These are phyloP conservation scores for Mastigias papua DNA, from an alignment of 30 jellyfish, hydroid and myxozoan genomes.

Conservation along the genomic window DNA sequence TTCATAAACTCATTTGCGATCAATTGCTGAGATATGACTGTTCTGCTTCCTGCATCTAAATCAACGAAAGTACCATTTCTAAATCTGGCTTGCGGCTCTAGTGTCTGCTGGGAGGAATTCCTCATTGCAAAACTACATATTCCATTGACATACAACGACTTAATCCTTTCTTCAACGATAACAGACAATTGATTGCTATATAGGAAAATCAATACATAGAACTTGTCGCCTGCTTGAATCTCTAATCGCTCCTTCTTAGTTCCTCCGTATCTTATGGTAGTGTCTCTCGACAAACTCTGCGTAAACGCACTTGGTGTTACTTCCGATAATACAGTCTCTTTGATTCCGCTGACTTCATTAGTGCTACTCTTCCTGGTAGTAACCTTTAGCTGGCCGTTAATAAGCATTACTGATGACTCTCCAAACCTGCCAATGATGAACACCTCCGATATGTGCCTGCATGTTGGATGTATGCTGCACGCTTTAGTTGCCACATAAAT, in stretches of 20 bases:
- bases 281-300: constrained; percentile 54
- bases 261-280: constrained; percentile 53
- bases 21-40: constrained; percentile 27
- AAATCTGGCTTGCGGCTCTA: constrained; percentile 22
- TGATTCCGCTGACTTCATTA: background rate
- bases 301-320: constrained; percentile 3
- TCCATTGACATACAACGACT: constrained; percentile 7
- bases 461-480: constrained; percentile 44
- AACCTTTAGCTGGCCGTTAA: constrained; percentile 16
- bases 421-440: constrained; percentile 53
- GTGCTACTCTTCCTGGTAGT: constrained; percentile 5
- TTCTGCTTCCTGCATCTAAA: background rate
- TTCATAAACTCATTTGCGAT: constrained; percentile 23
- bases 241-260: constrained; percentile 30
- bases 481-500: constrained; percentile 28
- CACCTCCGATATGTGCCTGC: constrained; percentile 50
- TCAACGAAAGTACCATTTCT: constrained; percentile 37
- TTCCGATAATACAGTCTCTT: background rate
- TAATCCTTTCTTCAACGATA: constrained; percentile 8
- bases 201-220: constrained; percentile 8
- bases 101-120: background rate
- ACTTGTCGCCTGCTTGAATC: constrained; percentile 33
- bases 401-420: constrained; percentile 35
- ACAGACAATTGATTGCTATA: constrained; percentile 30
- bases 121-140: constrained; percentile 2